Percentiles rank a stretch among this genome's conserved stretches.
Evolutionary conservation across 2,113 vertebrate species (phyloP).

Genomic region (Catharus fuscescens): DNA sequence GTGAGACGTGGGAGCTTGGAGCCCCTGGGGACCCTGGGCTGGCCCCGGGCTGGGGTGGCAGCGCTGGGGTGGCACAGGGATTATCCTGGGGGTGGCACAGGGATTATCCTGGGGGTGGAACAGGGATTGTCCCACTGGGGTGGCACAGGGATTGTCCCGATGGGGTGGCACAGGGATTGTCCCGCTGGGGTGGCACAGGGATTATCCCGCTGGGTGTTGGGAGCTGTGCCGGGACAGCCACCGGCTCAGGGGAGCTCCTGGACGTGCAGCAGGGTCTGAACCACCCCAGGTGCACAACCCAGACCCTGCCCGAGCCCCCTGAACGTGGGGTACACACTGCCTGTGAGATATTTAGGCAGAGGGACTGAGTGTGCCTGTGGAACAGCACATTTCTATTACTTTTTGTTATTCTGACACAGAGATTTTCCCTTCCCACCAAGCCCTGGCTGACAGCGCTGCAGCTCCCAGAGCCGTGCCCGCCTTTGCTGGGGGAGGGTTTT

Average conservation of each 20-base stretch:
- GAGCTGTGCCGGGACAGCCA: neutral
- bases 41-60: fast-evolving
- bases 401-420: neutral
- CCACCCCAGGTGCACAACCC: neutral
- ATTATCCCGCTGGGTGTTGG: fast-evolving
- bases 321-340: fast-evolving
- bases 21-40: fast-evolving
- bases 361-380: neutral
- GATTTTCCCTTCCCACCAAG: neutral
- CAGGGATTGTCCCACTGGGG: no score
- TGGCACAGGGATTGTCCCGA: no score
- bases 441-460: neutral
- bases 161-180: no score
- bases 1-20: fast-evolving
- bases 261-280: fast-evolving
- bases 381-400: neutral
- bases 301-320: fast-evolving
- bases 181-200: neutral
- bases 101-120: no score
- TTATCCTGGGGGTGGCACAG: no score
- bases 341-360: fast-evolving
- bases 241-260: fast-evolving
- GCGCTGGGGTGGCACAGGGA: neutral
- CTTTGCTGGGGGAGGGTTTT: neutral
- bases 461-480: neutral